A percentile compares a stretch with the other conserved stretches of the same genome.
Evolutionary conservation across 2,113 vertebrate genomes (phyloP).

Genomic region (Callipepla californica): DNA sequence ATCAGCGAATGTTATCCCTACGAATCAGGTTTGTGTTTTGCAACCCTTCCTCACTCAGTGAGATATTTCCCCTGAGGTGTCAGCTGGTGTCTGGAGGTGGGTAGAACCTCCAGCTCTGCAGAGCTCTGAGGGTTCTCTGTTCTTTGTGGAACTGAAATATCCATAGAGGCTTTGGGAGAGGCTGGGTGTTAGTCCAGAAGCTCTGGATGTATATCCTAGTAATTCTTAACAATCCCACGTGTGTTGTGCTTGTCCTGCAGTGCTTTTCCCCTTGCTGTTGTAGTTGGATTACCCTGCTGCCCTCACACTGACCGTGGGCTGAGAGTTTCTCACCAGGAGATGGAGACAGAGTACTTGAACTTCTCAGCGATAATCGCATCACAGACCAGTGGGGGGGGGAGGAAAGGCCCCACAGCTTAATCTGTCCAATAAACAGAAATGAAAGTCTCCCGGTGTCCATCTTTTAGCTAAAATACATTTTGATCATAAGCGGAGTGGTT

Average conservation of each 20-base stretch:
- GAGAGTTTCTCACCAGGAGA: constrained; percentile 39
- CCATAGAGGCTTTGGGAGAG: not conserved
- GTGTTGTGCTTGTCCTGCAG: fast-evolving
- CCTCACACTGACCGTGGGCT: not conserved
- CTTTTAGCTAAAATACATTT: not conserved
- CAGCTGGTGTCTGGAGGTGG: not conserved
- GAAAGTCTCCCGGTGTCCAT: not conserved
- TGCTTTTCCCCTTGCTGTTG: not conserved
- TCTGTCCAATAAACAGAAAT: not conserved
- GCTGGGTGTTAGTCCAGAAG: not conserved
- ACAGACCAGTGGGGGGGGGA: too few relatives aligned
- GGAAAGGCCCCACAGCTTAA: too few relatives aligned
- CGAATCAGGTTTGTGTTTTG: constrained; percentile 75
- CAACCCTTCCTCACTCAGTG: not conserved
- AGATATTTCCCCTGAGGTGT: too few relatives aligned
- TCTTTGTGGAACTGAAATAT: not conserved
- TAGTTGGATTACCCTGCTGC: not conserved
- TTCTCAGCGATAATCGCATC: not conserved
- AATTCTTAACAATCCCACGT: not conserved
- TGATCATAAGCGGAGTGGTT: too few relatives aligned
- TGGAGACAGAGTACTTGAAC: constrained; percentile 51
- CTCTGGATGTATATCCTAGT: fast-evolving
- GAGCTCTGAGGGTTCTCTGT: not conserved
- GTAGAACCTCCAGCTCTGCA: not conserved
- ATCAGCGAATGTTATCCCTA: constrained; percentile 81